These are phyloP conservation scores for Antigone vipio DNA, from an alignment of 2,113 vertebrate species.

Conservation along the genomic window DNA sequence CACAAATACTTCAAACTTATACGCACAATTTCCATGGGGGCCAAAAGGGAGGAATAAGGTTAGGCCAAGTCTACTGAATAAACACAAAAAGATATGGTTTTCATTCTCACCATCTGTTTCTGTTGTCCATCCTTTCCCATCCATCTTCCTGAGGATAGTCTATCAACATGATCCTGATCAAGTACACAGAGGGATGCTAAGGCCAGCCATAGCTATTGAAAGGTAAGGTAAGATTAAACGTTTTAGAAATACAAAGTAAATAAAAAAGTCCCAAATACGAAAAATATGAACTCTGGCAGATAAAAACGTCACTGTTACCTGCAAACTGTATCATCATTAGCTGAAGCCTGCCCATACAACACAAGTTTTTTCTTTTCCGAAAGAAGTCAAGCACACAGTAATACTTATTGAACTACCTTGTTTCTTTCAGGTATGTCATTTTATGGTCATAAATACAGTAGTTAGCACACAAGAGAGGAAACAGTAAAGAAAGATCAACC, in stretches of 20 bases:
- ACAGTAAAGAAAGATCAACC: background rate
- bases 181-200: conserved; percentile 96
- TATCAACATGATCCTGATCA: conserved; percentile 97
- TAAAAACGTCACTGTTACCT: background rate
- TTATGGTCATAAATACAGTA: background rate
- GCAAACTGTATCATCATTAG: background rate
- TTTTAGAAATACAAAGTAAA: background rate
- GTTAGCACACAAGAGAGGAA: background rate
- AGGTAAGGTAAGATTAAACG: background rate
- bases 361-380: background rate
- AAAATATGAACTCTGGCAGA: background rate
- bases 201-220: conserved; percentile 90
- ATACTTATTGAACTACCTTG: background rate
- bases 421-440: background rate
- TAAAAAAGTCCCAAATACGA: background rate
- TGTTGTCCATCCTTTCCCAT: conserved; percentile 99
- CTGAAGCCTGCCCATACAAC: background rate
- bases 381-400: background rate
- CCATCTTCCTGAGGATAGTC: conserved; percentile 96
- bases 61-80: background rate
- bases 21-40: background rate
- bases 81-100: background rate
- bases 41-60: background rate
- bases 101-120: conserved; percentile 92
- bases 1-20: background rate